These are phyloP conservation scores for Tetraodon nigroviridis DNA, from an alignment of 2,113 vertebrate genomes.

Conservation along the genomic window DNA sequence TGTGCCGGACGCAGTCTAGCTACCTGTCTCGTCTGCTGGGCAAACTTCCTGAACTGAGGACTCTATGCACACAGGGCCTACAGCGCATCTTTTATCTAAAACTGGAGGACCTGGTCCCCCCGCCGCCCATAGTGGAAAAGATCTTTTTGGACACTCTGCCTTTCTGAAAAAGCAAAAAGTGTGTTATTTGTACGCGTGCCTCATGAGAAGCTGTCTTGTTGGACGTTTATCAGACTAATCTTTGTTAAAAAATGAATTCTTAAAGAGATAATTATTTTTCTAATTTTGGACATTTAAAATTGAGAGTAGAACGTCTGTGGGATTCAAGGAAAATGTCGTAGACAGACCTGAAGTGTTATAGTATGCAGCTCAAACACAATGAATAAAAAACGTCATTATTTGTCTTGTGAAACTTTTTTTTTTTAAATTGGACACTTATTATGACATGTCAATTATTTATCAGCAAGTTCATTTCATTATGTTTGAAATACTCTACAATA, in stretches of 20 bases:
- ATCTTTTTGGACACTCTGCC: slow-evolving; percentile 93
- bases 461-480: too few species aligned
- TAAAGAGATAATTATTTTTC: slow-evolving; percentile 48
- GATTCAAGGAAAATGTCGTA: slow-evolving; percentile 14
- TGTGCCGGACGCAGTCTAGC: slow-evolving; percentile 74
- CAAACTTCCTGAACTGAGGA: slow-evolving; percentile 88
- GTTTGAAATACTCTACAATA: too few species aligned
- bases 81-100: slow-evolving; percentile 96
- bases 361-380: too few species aligned
- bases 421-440: too few species aligned
- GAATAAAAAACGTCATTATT: too few species aligned
- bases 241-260: slow-evolving; percentile 22
- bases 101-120: slow-evolving; percentile 88
- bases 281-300: slow-evolving; percentile 21
- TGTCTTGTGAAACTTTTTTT: too few species aligned
- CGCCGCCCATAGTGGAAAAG: slow-evolving; percentile 89
- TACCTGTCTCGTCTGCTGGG: slow-evolving; percentile 87
- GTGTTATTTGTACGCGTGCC: slow-evolving; percentile 5
- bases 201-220: slow-evolving; percentile 15
- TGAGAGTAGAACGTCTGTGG: slow-evolving; percentile 8
- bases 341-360: slow-evolving; percentile 5
- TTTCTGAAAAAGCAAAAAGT: slow-evolving; percentile 72
- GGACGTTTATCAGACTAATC: slow-evolving; percentile 12
- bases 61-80: slow-evolving; percentile 90
- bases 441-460: too few species aligned